phyloP scores from a whole-genome alignment of 2,888 invertebrate species.

The Yponomeuta malinellus region DNA sequence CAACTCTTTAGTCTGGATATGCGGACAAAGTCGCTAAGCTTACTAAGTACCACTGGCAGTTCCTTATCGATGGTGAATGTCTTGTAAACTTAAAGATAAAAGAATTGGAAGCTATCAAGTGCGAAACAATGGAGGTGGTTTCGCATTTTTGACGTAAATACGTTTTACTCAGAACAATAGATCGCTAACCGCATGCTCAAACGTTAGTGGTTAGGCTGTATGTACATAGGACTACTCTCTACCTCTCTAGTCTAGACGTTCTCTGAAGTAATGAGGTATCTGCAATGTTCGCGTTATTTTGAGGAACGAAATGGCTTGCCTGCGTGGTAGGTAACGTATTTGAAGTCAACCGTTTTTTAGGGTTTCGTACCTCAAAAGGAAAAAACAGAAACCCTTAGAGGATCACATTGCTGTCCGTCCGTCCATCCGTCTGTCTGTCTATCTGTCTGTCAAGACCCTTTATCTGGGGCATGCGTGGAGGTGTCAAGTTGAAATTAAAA shows the following conservation, averaged over 20 bases:
- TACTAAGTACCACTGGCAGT: background rate
- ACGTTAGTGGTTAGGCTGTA: background rate
- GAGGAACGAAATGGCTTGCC: background rate
- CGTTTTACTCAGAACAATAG: slow-evolving; percentile 6
- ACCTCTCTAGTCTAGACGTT: background rate
- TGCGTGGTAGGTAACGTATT: background rate
- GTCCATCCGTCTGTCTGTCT: too few relatives aligned
- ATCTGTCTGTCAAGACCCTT: too few relatives aligned
- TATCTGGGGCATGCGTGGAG: too few relatives aligned
- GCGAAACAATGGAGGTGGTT: background rate
- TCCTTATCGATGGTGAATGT: background rate
- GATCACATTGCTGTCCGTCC: too few relatives aligned
- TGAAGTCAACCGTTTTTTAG: too few relatives aligned
- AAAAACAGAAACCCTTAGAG: too few relatives aligned
- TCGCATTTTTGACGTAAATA: slow-evolving; percentile 2
- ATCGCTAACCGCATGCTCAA: slow-evolving; percentile 5
- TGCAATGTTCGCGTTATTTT: background rate
- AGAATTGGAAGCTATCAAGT: slow-evolving; percentile 6
- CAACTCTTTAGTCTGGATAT: too few relatives aligned
- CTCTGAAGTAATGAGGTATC: background rate
- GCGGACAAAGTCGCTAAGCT: too few relatives aligned
- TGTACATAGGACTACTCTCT: background rate
- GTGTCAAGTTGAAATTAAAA: too few relatives aligned
- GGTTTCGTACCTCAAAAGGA: too few relatives aligned
- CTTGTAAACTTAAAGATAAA: background rate